These are phyloP conservation scores for Falco novaeseelandiae DNA, from an alignment of 2,797 vertebrate species.

Conservation along the genomic window DNA sequence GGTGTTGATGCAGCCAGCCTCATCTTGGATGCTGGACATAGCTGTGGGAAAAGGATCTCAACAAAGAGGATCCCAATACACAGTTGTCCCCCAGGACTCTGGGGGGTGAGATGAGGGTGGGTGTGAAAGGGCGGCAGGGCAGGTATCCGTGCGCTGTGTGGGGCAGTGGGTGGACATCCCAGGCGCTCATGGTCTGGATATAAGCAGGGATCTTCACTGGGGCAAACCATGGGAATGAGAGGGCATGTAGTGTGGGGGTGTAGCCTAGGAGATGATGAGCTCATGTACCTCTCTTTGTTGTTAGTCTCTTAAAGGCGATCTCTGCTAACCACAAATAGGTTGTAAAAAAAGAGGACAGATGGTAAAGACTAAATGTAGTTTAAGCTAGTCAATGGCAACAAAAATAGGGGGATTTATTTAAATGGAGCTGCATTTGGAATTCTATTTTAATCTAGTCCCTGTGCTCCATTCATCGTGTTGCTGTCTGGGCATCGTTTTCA, in stretches of 20 bases:
- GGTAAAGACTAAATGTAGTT: background rate
- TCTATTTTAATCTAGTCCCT: background rate
- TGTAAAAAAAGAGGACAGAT: background rate
- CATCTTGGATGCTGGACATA: background rate
- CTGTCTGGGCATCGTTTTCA: background rate
- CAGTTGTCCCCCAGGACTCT: background rate
- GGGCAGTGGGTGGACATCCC: background rate
- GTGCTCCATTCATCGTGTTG: background rate
- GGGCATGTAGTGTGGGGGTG: background rate
- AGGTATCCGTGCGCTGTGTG: fast-evolving
- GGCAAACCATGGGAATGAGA: background rate
- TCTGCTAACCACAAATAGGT: background rate
- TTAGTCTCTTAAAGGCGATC: background rate
- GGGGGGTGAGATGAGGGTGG: background rate
- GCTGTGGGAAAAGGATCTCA: background rate
- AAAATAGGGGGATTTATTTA: background rate
- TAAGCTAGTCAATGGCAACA: background rate
- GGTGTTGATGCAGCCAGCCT: background rate
- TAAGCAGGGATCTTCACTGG: background rate
- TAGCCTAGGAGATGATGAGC: background rate
- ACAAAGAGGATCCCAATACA: background rate
- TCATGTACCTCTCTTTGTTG: background rate
- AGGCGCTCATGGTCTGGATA: background rate
- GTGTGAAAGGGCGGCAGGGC: background rate
- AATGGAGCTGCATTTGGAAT: background rate